Conservation (phyloP, 2,888 invertebrate genomes). For the Syrphus vitripennis region DNA sequence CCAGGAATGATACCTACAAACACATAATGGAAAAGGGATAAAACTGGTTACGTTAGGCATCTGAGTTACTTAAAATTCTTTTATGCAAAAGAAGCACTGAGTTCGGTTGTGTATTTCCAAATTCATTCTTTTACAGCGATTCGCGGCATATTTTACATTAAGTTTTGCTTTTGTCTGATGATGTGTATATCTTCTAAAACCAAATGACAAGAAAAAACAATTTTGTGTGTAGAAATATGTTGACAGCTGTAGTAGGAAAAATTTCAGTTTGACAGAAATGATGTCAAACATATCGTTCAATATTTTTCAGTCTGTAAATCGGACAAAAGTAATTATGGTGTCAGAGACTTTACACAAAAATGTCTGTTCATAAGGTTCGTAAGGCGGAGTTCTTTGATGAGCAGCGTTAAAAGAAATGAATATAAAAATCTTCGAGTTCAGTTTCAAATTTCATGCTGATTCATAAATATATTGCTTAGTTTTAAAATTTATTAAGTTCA, state of each 20-base stretch:
- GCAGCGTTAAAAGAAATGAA: no score
- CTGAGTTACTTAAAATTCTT: not conserved
- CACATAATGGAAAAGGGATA: constrained; percentile 14
- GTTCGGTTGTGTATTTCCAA: not conserved
- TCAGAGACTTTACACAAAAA: no score
- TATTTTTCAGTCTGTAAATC: no score
- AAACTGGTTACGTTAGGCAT: constrained; percentile 30
- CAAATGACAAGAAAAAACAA: not conserved
- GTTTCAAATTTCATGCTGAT: no score
- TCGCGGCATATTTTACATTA: not conserved
- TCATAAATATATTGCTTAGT: no score
- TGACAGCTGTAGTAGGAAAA: not conserved
- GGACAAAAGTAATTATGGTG: no score
- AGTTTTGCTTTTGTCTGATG: not conserved
- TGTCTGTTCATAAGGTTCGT: no score
- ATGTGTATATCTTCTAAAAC: not conserved
- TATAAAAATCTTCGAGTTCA: no score
- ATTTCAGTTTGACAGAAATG: no score
- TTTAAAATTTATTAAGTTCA: no score
- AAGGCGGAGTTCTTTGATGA: no score
- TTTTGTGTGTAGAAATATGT: not conserved
- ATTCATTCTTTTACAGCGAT: not conserved
- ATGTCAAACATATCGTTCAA: no score
- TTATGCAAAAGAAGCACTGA: not conserved
- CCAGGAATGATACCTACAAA: not conserved